These are phyloP conservation scores for Meriones unguiculatus DNA, from an alignment of 2,113 vertebrate species.

Conservation along the genomic window DNA sequence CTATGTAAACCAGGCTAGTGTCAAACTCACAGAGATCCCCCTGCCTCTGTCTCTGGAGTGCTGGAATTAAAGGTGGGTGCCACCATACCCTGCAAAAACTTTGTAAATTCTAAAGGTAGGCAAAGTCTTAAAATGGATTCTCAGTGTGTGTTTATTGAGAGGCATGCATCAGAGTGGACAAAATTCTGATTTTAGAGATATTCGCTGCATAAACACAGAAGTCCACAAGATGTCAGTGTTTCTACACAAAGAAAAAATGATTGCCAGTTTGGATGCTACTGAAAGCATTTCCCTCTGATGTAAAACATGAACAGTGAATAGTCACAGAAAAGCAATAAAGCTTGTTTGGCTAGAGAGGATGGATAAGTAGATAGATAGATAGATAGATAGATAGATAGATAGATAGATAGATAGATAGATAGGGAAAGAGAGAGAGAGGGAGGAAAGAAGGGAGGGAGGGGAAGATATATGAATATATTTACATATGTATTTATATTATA, in stretches of 20 bases:
- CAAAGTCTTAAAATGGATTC: not conserved
- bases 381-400: too few species aligned
- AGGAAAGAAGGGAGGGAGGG: too few species aligned
- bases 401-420: too few species aligned
- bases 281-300: not conserved
- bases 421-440: too few species aligned
- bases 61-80: not conserved
- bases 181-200: slow-evolving; percentile 25
- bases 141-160: not conserved
- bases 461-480: too few species aligned
- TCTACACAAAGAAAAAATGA: slow-evolving; percentile 10
- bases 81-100: not conserved
- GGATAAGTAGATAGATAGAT: not conserved
- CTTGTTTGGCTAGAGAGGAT: not conserved
- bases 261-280: not conserved
- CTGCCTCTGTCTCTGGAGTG: not conserved
- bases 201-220: slow-evolving; percentile 22
- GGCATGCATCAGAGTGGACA: not conserved
- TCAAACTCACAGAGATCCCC: not conserved
- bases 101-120: not conserved
- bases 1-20: not conserved
- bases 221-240: slow-evolving; percentile 75
- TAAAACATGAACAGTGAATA: slow-evolving; percentile 19
- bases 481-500: too few species aligned
- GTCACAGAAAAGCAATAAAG: not conserved